Evolutionary conservation across 64 coral and sea anemone species (phyloP).

Genomic region (Acropora tenuis): DNA sequence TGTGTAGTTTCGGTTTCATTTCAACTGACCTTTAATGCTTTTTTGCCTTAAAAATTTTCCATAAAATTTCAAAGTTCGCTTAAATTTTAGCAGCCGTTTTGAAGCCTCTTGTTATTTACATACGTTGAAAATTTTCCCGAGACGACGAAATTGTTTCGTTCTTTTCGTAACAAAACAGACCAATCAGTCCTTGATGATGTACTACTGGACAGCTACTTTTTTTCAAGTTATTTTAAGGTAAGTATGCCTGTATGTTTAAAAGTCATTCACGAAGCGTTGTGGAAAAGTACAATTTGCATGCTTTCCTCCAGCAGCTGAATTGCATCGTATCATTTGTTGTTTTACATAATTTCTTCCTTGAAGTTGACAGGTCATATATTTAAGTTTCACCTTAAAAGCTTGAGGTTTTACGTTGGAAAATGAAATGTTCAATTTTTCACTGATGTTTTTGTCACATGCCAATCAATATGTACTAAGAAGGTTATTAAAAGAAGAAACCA

Average conservation of each 20-base stretch:
- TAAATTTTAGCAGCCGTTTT: no score
- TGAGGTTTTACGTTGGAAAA: not conserved
- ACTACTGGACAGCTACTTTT: constrained; percentile 97
- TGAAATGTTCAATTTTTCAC: not conserved
- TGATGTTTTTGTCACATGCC: no score
- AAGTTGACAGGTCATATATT: not conserved
- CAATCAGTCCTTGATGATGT: constrained; percentile 90
- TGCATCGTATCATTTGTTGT: not conserved
- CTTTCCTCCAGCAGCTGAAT: not conserved
- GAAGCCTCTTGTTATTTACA: not conserved
- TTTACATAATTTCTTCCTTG: not conserved
- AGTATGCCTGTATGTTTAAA: not conserved
- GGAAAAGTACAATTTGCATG: not conserved
- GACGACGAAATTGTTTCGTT: not conserved
- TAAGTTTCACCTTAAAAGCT: not conserved
- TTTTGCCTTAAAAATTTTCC: no score
- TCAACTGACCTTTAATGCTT: no score
- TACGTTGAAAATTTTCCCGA: not conserved
- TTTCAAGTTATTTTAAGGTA: constrained; percentile 99
- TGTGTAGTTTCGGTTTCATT: no score
- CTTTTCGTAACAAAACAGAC: constrained; percentile 54
- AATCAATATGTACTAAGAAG: not conserved
- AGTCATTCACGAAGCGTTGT: not conserved
- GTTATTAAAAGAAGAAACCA: no score
- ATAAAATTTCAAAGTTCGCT: no score